Evolutionary conservation across 2,113 vertebrate species (phyloP).

Genomic region (western clawed frog (Xenopus tropicalis)): UCB_Xtro_10.0 CM004446.2:101508001-101508500

Average conservation of each 20-base stretch:
- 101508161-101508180: conserved; percentile 82
- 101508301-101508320: conserved; percentile 72
- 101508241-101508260: conserved; percentile 83
- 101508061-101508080: conserved; percentile 69
- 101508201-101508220: conserved; percentile 72
- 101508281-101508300: conserved; percentile 93
- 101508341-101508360: too few relatives aligned
- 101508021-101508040: conserved; percentile 82
- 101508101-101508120: conserved; percentile 80
- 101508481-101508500: too few relatives aligned
- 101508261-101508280: conserved; percentile 87
- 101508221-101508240: conserved; percentile 76
- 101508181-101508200: conserved; percentile 90
- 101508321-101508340: too few relatives aligned
- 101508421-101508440: too few relatives aligned
- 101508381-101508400: too few relatives aligned
- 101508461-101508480: too few relatives aligned
- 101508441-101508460: too few relatives aligned
- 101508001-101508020: conserved; percentile 68
- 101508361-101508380: too few relatives aligned
- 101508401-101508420: too few relatives aligned
- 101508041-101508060: conserved; percentile 84
- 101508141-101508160: conserved; percentile 53
- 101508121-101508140: conserved; percentile 62
- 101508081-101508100: conserved; percentile 83